phyloP scores from a whole-genome alignment of 2,113 vertebrate genomes.

The Channa argus region DNA sequence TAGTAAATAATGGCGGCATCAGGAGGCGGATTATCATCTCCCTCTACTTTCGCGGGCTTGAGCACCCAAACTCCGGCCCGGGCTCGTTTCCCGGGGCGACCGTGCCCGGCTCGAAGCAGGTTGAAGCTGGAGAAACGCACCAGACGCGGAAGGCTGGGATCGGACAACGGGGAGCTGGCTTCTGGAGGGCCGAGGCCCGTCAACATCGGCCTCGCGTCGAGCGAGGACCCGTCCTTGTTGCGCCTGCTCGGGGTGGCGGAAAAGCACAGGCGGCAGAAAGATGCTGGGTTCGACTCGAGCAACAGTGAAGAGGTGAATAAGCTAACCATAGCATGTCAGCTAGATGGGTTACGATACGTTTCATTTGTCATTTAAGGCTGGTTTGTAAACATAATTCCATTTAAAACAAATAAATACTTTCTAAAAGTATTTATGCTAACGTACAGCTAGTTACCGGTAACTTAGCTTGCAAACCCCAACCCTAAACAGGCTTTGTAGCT shows the following conservation, averaged over 20 bases:
- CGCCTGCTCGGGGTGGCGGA: conserved; percentile 84
- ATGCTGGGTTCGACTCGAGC: conserved; percentile 85
- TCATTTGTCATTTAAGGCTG: too few species aligned
- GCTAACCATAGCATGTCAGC: conserved; percentile 20
- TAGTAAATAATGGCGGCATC: conserved; percentile 91
- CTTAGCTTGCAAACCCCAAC: conserved; percentile 44
- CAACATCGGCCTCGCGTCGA: conserved; percentile 84
- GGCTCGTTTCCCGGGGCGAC: conserved; percentile 90
- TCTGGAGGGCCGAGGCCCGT: conserved; percentile 84
- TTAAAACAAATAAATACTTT: conserved; percentile 16
- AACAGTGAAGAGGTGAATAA: conserved; percentile 82
- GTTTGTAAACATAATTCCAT: not conserved
- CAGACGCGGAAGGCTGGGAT: conserved; percentile 77
- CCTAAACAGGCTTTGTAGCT: not conserved
- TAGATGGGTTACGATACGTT: not conserved
- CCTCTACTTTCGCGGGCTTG: conserved; percentile 76
- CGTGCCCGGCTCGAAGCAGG: conserved; percentile 77
- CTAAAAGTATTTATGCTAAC: conserved; percentile 45
- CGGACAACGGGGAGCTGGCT: conserved; percentile 70
- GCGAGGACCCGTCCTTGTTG: conserved; percentile 85
- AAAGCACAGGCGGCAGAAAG: conserved; percentile 83
- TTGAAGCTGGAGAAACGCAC: conserved; percentile 78
- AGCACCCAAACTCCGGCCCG: conserved; percentile 72
- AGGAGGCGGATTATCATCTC: conserved; percentile 85
- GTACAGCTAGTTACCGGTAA: conserved; percentile 35